These are phyloP conservation scores for Pseudotriccus pelzelni DNA, from an alignment of 2,797 vertebrate genomes.

Conservation along the genomic window DNA sequence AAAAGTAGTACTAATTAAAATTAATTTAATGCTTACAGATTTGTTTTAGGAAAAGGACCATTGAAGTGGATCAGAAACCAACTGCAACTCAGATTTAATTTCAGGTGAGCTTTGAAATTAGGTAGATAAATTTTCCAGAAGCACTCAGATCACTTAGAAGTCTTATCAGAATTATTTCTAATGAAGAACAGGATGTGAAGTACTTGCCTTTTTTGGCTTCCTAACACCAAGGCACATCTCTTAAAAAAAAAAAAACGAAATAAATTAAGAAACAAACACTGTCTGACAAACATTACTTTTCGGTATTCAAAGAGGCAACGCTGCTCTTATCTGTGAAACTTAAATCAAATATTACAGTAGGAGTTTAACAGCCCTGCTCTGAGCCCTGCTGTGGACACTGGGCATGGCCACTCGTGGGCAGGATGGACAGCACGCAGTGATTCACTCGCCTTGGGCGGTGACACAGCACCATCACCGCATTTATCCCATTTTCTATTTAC, in stretches of 20 bases:
- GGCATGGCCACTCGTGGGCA: accelerated
- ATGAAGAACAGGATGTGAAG: background rate
- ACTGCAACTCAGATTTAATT: background rate
- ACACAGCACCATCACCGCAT: accelerated
- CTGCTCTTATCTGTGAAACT: background rate
- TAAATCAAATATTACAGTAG: background rate
- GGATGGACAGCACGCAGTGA: accelerated
- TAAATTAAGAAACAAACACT: background rate
- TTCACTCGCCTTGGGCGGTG: background rate
- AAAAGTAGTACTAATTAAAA: background rate
- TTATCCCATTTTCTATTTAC: background rate
- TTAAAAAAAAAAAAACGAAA: background rate
- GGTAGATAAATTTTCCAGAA: background rate
- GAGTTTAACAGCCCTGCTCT: background rate
- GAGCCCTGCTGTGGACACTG: background rate
- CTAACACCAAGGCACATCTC: background rate
- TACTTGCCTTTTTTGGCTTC: background rate
- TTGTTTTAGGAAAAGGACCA: background rate
- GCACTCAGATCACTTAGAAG: background rate
- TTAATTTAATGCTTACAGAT: background rate
- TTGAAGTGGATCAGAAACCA: background rate
- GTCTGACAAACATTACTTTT: background rate
- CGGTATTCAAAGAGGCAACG: background rate
- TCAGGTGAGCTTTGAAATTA: background rate
- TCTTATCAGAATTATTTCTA: background rate